Evolutionary conservation across 2,113 vertebrate species (phyloP), one percentile per base, ranked within the genome.

Genomic region (Notechis scutatus): DNA sequence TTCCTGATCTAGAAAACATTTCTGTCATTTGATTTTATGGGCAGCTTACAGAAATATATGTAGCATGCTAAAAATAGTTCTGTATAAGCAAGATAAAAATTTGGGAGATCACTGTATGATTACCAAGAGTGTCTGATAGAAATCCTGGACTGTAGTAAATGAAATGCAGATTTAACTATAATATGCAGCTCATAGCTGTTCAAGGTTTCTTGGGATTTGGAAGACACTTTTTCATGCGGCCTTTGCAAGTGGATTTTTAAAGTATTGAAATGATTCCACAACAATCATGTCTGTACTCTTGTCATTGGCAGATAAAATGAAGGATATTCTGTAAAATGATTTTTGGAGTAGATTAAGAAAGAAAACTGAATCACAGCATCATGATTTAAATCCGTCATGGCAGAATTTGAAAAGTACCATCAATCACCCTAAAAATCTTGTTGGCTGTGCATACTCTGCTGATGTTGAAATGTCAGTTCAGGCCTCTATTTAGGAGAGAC

Each of bases 1-100:
- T 23, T 89, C 88, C 86, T 34, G 45, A 94, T 96, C 95, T 93
- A 50, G 92, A 55, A 93, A 90, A 90, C 15, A 87, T 95, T 95
- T 24, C 26, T 93, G 54, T 50, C 94, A 90, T 88, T 90, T 4
- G 11, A 92, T 93, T 94, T 69, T 64, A 90, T n/a, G 85, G 7
- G 14, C 92, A 93, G 74, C 6, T 81, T 20, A 92, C 47, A 42
- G 88, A 34, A 81, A 81, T 52, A 56, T 45, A 55, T 81, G 12
- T 45, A 42, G 24, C 87, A 14, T 15, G 12, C 7, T 88, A 24
- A 88, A 74, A 50, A 20, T 24, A 15, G n/a, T 47, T 26, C 15
- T 23, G 10, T n/a, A 8, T 50, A 15, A 3, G 26, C 34, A 59
- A 12, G 89, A 11, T 47, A 45, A 26, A 15, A 5, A 21, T 57